These are phyloP conservation scores for Tupaia tana DNA, from an alignment of 2,113 vertebrate genomes.

Conservation along the genomic window DNA sequence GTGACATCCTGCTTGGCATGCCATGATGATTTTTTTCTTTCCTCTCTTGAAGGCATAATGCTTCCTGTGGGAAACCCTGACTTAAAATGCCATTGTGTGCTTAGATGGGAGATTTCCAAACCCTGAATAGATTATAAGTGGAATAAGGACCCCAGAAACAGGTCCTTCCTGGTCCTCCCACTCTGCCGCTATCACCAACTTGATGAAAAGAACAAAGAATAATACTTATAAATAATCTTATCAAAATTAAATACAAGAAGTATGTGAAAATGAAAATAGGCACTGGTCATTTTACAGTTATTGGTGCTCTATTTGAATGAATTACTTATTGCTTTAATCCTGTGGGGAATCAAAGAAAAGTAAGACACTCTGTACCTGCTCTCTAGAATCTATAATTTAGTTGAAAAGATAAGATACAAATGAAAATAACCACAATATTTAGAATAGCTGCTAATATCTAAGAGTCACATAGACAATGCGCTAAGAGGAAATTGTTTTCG, in stretches of 20 bases:
- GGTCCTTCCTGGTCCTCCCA: background rate
- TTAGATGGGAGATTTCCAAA: slow-evolving; percentile 76
- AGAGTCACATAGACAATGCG: background rate
- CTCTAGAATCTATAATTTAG: background rate
- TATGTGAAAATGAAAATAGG: background rate
- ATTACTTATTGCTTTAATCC: background rate
- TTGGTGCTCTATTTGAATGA: background rate
- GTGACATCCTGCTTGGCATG: slow-evolving; percentile 87
- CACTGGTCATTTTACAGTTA: background rate
- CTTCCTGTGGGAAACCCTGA: slow-evolving; percentile 85
- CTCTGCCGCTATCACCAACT: background rate
- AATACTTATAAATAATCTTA: background rate
- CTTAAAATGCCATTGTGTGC: slow-evolving; percentile 73
- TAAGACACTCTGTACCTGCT: background rate
- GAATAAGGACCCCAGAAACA: background rate
- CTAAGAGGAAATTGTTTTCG: background rate
- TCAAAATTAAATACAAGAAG: background rate
- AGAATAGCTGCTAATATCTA: background rate
- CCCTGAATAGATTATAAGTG: slow-evolving; percentile 42
- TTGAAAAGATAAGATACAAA: background rate
- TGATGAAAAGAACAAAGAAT: background rate
- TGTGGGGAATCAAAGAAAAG: background rate
- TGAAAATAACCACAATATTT: background rate
- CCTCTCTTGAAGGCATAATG: slow-evolving; percentile 84
- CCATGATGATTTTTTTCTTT: slow-evolving; percentile 76